Evolutionary conservation across 2,888 invertebrate species (phyloP).

Genomic region (Coremacera marginata): DNA sequence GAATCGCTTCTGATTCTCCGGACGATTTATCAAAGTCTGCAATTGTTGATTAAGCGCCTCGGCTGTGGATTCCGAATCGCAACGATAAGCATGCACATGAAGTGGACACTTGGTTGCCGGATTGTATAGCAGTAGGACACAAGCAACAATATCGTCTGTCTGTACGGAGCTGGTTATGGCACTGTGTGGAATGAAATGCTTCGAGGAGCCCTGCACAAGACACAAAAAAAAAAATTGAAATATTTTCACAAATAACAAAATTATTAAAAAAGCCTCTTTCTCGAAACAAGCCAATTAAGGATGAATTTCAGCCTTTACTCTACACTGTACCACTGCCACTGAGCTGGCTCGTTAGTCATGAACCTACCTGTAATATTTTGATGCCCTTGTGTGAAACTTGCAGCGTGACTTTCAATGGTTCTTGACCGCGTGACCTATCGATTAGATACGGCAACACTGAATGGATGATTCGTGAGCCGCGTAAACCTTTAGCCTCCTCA

Average conservation of each 20-base stretch:
- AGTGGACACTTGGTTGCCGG: conserved; percentile 94
- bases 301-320: not conserved
- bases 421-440: conserved; percentile 85
- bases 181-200: conserved; percentile 94
- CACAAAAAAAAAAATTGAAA: not conserved
- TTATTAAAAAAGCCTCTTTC: not conserved
- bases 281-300: not conserved
- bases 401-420: conserved; percentile 90
- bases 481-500: conserved; percentile 90
- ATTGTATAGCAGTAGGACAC: conserved; percentile 92
- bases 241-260: not conserved
- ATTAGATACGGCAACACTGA: conserved; percentile 88
- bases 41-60: conserved; percentile 87
- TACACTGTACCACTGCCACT: too few species aligned
- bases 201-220: conserved; percentile 74
- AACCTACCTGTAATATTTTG: conserved; percentile 86
- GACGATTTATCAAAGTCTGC: conserved; percentile 83
- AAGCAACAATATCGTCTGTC: conserved; percentile 92
- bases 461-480: conserved; percentile 87
- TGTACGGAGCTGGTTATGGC: conserved; percentile 92
- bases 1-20: conserved; percentile 89
- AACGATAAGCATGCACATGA: conserved; percentile 95
- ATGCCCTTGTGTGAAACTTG: conserved; percentile 93
- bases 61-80: conserved; percentile 94
- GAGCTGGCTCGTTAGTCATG: not conserved